Percentiles rank a stretch among this genome's conserved stretches.
Evolutionary conservation across 2,797 vertebrate genomes (phyloP).

Genomic region (Manis pentadactyla): DNA sequence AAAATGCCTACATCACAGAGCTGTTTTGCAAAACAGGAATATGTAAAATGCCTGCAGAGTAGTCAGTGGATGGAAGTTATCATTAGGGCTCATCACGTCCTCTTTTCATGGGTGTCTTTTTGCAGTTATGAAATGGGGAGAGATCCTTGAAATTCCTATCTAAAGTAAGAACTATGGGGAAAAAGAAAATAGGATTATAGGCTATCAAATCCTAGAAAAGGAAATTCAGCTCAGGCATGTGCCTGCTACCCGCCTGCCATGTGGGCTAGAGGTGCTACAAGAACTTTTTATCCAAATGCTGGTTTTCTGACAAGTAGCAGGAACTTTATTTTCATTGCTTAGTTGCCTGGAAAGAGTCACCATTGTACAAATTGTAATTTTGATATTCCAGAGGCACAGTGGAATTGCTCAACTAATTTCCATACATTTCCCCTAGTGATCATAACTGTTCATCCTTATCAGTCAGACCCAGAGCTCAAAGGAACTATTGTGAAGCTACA

Average conservation of each 20-base stretch:
- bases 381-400: constrained; percentile 54
- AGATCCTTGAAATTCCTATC: neutral
- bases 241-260: neutral
- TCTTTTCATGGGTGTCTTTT: neutral
- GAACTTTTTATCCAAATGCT: constrained; percentile 43
- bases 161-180: neutral
- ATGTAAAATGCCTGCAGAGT: neutral
- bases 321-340: constrained; percentile 71
- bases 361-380: constrained; percentile 68
- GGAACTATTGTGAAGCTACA: neutral
- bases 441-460: constrained; percentile 67
- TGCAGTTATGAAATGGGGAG: neutral
- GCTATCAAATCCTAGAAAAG: constrained; percentile 3
- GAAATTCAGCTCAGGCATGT: neutral
- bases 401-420: constrained; percentile 61
- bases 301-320: constrained; percentile 49
- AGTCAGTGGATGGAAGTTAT: neutral
- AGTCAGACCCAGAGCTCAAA: constrained; percentile 45
- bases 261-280: neutral
- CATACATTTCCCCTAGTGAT: constrained; percentile 47
- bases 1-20: neutral
- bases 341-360: constrained; percentile 69
- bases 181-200: neutral
- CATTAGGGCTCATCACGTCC: neutral
- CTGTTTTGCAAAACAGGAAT: neutral